Evolutionary conservation across 2,797 vertebrate genomes (phyloP), one percentile per base, ranked within the genome.

Genomic region (Tangara arthus): DNA sequence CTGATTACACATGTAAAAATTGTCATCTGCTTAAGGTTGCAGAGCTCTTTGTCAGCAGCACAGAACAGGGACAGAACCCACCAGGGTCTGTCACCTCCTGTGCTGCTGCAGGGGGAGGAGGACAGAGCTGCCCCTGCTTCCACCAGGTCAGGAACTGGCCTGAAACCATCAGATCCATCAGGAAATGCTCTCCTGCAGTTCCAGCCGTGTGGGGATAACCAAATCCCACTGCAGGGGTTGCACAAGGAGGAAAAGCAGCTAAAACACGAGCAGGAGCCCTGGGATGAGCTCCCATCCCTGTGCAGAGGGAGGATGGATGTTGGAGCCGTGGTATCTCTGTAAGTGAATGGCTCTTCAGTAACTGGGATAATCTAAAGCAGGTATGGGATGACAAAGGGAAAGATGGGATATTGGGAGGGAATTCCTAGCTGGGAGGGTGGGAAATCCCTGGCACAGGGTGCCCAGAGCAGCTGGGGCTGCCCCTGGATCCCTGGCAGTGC

Each of bases 311-410:
- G 78, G 84, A n/a, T 27, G 11, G 60, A 3, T 0, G 18, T 5
- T 10, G 71, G 4, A 78, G 65, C 68, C 39, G 4, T 7, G 64
- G 37, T 9, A 2, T 3, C 93, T 70, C 92, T 80, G 93, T 60
- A 15, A 72, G 61, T 87, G 82, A 87, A 90, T 71, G 85, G 49
- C 92, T 95, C 91, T 56, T 76, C 20, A 80, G 84, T 37, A 68
- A 85, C 27, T 93, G 82, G 26, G 85, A 42, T 87, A 64, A 91
- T 34, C 35, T 14, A 80, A 97, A 84, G 18, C 93, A 76, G 95
- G 27, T 14, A 23, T 8, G 46, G 37, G 30, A 3, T 12, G 49
- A 4, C 37, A 37, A 12, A 39, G 71, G 64, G 3, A 1, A 1
- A 3, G 3, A 14, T 32, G 71, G 57, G 12, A 32, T 26, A 1